These are phyloP conservation scores for Kryptopterus vitreolus DNA, from an alignment of 2,797 vertebrate genomes.

Conservation along the genomic window DNA sequence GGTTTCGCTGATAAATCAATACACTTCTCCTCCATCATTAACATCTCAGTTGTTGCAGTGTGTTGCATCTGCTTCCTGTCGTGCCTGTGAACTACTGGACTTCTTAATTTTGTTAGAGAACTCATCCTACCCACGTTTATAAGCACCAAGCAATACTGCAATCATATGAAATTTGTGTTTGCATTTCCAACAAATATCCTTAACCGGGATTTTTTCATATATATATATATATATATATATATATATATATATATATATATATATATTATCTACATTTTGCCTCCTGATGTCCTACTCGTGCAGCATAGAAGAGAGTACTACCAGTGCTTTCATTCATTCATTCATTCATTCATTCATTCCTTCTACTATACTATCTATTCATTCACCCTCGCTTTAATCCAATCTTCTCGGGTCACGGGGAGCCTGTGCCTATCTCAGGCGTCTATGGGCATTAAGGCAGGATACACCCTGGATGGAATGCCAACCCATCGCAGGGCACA, in stretches of 20 bases:
- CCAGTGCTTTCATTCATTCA: too few relatives aligned
- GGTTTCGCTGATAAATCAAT: constrained; percentile 28
- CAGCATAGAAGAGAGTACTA: neutral
- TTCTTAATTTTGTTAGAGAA: constrained; percentile 40
- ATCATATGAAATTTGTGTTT: constrained; percentile 6
- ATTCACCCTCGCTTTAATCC: too few relatives aligned
- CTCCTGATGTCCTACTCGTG: neutral
- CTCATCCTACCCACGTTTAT: neutral
- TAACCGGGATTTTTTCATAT: neutral
- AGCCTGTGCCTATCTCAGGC: too few relatives aligned
- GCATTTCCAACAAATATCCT: neutral
- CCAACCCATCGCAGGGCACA: too few relatives aligned
- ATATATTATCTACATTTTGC: too few relatives aligned
- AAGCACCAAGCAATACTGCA: constrained; percentile 39
- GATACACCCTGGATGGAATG: too few relatives aligned
- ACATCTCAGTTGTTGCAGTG: constrained; percentile 8
- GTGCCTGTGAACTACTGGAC: constrained; percentile 15
- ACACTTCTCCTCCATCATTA: constrained; percentile 31
- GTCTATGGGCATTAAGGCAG: too few relatives aligned
- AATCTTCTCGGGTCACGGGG: too few relatives aligned
- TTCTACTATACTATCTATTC: too few relatives aligned
- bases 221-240: too few relatives aligned
- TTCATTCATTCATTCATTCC: too few relatives aligned
- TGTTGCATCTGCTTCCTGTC: constrained; percentile 26
- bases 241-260: too few relatives aligned